These are phyloP conservation scores for Limosa lapponica DNA, from an alignment of 2,797 vertebrate species.

Conservation along the genomic window DNA sequence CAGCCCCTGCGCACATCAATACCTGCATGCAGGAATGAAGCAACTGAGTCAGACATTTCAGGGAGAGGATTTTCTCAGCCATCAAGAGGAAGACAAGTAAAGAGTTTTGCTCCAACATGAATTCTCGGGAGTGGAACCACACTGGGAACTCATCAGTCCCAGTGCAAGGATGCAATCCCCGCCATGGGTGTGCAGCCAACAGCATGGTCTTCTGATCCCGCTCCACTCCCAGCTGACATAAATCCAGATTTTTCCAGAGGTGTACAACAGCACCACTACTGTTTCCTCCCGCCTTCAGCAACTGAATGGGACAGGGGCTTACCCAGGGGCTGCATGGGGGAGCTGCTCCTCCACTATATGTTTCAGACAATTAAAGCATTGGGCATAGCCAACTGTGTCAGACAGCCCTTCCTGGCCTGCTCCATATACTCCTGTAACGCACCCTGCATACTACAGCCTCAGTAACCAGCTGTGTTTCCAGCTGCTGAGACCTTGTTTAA, in stretches of 20 bases:
- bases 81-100: not conserved
- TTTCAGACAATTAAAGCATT: fast-evolving
- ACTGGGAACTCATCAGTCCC: not conserved
- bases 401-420: not conserved
- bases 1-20: not conserved
- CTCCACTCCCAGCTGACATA: not conserved
- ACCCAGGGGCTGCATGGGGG: not conserved
- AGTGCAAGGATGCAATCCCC: not conserved
- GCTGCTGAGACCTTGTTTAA: not conserved
- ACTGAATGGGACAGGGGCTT: not conserved
- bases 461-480: not conserved
- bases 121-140: not conserved
- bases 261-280: not conserved
- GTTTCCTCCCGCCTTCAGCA: not conserved
- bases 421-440: not conserved
- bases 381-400: not conserved
- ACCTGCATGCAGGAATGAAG: not conserved
- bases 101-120: not conserved
- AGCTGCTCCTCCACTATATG: not conserved
- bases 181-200: not conserved
- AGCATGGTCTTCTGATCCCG: not conserved
- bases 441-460: not conserved
- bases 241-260: not conserved
- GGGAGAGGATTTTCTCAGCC: not conserved
- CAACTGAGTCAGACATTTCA: not conserved